These are phyloP conservation scores for Nycticryphes semicollaris DNA, from an alignment of 2,113 vertebrate genomes.

Conservation along the genomic window DNA sequence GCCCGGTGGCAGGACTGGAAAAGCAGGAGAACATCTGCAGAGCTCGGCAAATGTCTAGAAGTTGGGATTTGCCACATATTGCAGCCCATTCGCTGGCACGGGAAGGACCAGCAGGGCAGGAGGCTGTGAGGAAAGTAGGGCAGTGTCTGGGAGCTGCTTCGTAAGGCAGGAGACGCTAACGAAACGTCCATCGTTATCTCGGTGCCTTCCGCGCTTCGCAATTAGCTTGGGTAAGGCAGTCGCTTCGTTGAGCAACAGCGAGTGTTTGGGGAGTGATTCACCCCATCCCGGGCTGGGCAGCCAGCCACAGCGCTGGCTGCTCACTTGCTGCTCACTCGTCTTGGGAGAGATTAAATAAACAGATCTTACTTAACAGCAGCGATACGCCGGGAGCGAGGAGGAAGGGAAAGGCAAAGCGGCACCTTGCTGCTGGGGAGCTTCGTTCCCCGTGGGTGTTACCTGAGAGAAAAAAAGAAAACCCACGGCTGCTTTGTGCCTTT, in stretches of 20 bases:
- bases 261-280: conserved; percentile 41
- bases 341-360: background rate
- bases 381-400: background rate
- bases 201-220: background rate
- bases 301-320: background rate
- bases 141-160: conserved; percentile 28
- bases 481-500: background rate
- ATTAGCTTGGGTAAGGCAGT: conserved; percentile 17
- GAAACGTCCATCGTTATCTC: background rate
- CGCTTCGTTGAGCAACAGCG: background rate
- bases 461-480: background rate
- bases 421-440: background rate
- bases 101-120: background rate
- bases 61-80: background rate
- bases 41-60: conserved; percentile 35
- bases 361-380: background rate
- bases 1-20: conserved; percentile 36
- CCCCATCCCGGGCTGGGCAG: background rate
- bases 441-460: background rate
- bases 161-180: background rate
- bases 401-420: background rate
- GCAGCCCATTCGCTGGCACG: background rate
- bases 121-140: conserved; percentile 35
- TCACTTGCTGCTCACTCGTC: background rate
- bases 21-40: conserved; percentile 58